A percentile compares a stretch with the other conserved stretches of the same genome.
Evolutionary conservation across 2,888 invertebrate genomes (phyloP).

Genomic region (Drosophila putrida): DNA sequence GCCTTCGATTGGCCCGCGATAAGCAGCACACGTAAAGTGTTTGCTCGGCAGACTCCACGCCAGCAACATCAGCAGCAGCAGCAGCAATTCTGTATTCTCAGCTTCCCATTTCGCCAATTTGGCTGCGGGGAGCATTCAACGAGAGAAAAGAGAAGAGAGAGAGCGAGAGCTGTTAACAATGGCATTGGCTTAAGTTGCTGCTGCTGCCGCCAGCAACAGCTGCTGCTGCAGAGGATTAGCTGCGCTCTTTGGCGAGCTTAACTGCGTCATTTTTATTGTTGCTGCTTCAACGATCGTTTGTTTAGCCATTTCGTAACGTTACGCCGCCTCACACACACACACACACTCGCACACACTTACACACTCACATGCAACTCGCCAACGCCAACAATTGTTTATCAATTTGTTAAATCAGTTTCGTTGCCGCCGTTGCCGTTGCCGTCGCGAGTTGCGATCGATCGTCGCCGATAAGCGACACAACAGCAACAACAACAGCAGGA

Average conservation of each 20-base stretch:
- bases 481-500: slow-evolving; percentile 42
- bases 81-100: slow-evolving; percentile 5
- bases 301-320: slow-evolving; percentile 80
- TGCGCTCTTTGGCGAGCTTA: slow-evolving; percentile 24
- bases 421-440: slow-evolving; percentile 53
- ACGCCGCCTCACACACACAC: slow-evolving; percentile 62
- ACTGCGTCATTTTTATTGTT: slow-evolving; percentile 64
- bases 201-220: slow-evolving; percentile 50
- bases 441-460: slow-evolving; percentile 71
- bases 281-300: slow-evolving; percentile 71
- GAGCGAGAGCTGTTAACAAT: slow-evolving; percentile 67
- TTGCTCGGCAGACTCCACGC: slow-evolving; percentile 50
- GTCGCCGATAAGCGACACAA: slow-evolving; percentile 73
- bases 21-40: slow-evolving; percentile 85
- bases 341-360: slow-evolving; percentile 4
- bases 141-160: slow-evolving; percentile 15
- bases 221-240: slow-evolving; percentile 63
- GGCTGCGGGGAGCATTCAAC: slow-evolving; percentile 9
- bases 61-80: slow-evolving; percentile 41
- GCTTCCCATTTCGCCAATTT: slow-evolving; percentile 31
- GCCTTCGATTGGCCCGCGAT: slow-evolving; percentile 85
- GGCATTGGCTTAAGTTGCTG: slow-evolving; percentile 52
- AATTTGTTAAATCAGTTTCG: slow-evolving; percentile 79
- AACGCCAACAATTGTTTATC: slow-evolving; percentile 83
- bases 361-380: slow-evolving; percentile 46